Evolutionary conservation across 2,113 vertebrate species (phyloP).

Genomic region (Philantomba maxwellii): DNA sequence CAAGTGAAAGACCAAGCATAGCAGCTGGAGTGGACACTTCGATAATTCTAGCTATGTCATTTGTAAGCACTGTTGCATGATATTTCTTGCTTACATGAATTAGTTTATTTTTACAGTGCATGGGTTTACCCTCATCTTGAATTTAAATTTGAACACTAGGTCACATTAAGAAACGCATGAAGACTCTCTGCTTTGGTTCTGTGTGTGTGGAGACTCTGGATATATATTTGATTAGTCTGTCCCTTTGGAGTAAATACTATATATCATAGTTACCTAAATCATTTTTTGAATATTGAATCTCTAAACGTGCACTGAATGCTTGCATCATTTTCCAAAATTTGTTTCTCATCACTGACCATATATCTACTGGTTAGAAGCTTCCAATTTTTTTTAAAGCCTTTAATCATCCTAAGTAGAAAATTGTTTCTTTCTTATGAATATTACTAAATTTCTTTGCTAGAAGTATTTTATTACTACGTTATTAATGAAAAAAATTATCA

Average conservation of each 20-base stretch:
- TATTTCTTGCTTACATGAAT: conserved; percentile 47
- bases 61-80: conserved; percentile 77
- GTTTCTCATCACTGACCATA: neutral
- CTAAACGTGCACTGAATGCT: conserved; percentile 57
- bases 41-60: conserved; percentile 61
- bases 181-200: conserved; percentile 59
- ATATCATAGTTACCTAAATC: neutral
- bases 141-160: conserved; percentile 40
- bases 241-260: conserved; percentile 36
- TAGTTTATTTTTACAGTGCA: conserved; percentile 63
- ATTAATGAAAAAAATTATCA: neutral
- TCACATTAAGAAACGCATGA: conserved; percentile 72
- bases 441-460: neutral
- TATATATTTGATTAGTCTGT: conserved; percentile 19
- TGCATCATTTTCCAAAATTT: neutral
- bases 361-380: neutral
- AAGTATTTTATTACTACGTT: neutral
- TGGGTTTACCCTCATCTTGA: conserved; percentile 48
- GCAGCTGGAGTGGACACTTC: conserved; percentile 66
- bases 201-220: conserved; percentile 61
- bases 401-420: neutral
- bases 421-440: neutral
- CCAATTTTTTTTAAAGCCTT: neutral
- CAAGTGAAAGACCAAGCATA: conserved; percentile 58
- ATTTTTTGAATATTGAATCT: conserved; percentile 44